These are phyloP conservation scores for Rhogogaster chlorosoma DNA, from an alignment of 2,888 invertebrate species.

Conservation along the genomic window DNA sequence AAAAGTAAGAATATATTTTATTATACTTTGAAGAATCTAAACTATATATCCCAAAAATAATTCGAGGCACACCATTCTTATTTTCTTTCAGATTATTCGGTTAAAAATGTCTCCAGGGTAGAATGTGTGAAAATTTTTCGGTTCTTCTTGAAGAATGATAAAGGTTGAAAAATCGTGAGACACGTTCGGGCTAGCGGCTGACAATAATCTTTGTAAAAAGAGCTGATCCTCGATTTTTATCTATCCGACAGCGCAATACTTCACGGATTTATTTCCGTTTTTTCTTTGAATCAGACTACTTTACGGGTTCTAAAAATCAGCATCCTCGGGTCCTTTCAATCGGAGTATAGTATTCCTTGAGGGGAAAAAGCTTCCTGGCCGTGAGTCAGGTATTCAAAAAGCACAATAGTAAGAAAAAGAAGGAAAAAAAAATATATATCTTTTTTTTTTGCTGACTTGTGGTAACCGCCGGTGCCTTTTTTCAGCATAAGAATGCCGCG, in stretches of 20 bases:
- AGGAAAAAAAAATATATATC: not conserved
- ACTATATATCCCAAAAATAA: not conserved
- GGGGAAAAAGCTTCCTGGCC: not conserved
- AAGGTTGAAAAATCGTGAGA: not conserved
- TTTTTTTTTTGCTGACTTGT: slow-evolving; percentile 35
- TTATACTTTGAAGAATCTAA: not conserved
- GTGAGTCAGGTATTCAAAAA: slow-evolving; percentile 2
- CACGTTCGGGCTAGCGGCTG: not conserved
- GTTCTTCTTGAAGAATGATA: not conserved
- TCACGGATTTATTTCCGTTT: not conserved
- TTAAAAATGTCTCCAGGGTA: not conserved
- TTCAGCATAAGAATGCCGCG: not conserved
- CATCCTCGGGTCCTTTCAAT: slow-evolving; percentile 21
- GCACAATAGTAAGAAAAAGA: slow-evolving; percentile 12
- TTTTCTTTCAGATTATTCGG: not conserved
- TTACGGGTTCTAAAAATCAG: slow-evolving; percentile 25
- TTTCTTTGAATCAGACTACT: not conserved
- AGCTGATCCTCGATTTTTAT: slow-evolving; percentile 5
- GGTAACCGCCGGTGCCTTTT: not conserved
- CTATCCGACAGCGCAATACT: not conserved
- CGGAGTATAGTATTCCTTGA: not conserved
- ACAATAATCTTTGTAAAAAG: not conserved
- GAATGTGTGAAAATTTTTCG: not conserved
- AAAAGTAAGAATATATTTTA: not conserved
- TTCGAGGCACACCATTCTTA: not conserved